Conservation (phyloP, 2,113 vertebrate genomes). For the Probosciger aterrimus region DNA sequence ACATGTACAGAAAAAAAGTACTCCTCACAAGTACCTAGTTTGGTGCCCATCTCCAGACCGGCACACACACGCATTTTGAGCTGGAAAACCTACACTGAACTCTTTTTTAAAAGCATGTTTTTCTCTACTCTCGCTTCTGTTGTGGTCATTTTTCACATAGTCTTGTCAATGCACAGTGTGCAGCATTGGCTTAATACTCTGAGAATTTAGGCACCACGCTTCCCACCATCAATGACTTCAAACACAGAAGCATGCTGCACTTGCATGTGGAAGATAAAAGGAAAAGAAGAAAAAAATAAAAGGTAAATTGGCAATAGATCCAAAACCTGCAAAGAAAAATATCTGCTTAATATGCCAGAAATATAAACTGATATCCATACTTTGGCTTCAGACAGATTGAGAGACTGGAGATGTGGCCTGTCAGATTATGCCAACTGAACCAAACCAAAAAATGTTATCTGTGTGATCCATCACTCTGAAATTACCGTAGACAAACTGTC, state of each 20-base stretch:
- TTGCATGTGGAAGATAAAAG: accelerated
- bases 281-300: not conserved
- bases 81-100: not conserved
- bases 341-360: not conserved
- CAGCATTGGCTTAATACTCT: not conserved
- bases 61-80: accelerated
- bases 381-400: not conserved
- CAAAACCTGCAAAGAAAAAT: not conserved
- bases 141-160: not conserved
- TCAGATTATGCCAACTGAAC: not conserved
- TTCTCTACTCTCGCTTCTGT: not conserved
- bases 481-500: not conserved
- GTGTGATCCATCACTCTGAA: not conserved
- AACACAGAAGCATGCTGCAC: not conserved
- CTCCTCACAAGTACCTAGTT: not conserved
- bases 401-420: not conserved
- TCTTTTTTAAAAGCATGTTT: not conserved
- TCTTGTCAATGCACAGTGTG: not conserved
- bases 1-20: accelerated
- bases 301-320: not conserved
- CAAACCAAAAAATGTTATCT: not conserved
- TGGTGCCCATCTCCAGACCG: not conserved
- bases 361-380: not conserved
- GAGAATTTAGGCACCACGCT: not conserved
- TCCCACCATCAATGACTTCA: not conserved